These are phyloP conservation scores for Notodonta ziczac DNA, from an alignment of 2,888 invertebrate species.

Conservation along the genomic window DNA sequence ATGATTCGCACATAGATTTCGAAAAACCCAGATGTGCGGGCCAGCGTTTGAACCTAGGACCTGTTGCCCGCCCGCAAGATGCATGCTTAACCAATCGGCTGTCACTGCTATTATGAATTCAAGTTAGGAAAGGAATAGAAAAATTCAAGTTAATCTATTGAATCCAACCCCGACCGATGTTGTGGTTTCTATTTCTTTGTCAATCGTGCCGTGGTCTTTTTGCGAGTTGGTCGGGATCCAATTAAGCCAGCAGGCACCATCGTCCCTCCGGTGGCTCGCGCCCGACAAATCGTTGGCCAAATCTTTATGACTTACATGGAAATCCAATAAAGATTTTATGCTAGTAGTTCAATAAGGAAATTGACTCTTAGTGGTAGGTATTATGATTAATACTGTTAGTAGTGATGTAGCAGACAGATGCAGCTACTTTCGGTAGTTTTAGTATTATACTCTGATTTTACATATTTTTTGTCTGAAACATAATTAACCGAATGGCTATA, in stretches of 20 bases:
- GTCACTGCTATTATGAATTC: not conserved
- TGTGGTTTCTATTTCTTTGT: constrained; percentile 16
- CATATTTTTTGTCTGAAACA: too few relatives aligned
- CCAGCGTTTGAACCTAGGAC: too few relatives aligned
- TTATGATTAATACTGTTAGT: not conserved
- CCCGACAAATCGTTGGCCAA: constrained; percentile 54
- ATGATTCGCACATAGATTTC: too few relatives aligned
- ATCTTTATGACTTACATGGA: constrained; percentile 42
- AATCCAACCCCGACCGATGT: not conserved
- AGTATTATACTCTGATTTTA: too few relatives aligned
- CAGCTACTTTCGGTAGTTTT: too few relatives aligned
- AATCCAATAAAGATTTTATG: constrained; percentile 27
- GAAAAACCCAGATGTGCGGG: too few relatives aligned
- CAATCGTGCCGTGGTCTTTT: constrained; percentile 54
- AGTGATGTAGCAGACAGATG: too few relatives aligned
- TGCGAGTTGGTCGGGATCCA: constrained; percentile 70
- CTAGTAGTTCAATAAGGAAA: constrained; percentile 9
- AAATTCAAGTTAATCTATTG: constrained; percentile 18
- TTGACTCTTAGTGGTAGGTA: constrained; percentile 1
- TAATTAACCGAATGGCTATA: too few relatives aligned
- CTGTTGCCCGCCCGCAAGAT: too few relatives aligned
- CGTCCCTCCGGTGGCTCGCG: constrained; percentile 57
- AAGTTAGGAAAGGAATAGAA: too few relatives aligned
- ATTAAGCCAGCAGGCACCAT: constrained; percentile 69
- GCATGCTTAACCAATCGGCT: too few relatives aligned